Evolutionary conservation across 1,140 invertebrate species (phyloP).

Genomic region (Micrasema minimum): DNA sequence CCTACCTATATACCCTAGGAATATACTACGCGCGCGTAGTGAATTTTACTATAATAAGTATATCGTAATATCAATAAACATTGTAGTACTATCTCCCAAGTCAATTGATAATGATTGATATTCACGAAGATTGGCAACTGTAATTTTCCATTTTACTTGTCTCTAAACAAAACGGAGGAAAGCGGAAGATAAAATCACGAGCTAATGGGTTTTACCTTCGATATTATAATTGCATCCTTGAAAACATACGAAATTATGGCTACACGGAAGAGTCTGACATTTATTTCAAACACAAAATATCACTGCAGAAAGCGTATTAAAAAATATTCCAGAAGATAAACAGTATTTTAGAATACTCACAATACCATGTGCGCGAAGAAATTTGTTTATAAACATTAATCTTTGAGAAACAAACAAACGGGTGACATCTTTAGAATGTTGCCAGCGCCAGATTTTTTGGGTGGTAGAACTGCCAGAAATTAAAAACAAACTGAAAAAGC

Average conservation of each 20-base stretch:
- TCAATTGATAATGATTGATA: neutral
- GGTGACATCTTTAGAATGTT: constrained; percentile 41
- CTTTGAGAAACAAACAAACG: constrained; percentile 43
- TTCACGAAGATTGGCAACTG: neutral
- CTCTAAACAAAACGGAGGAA: too few species aligned
- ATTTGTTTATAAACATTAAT: constrained; percentile 41
- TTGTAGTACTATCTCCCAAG: too few species aligned
- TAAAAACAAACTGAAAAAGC: too few species aligned
- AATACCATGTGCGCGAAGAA: constrained; percentile 15
- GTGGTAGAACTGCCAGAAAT: neutral
- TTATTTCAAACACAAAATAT: neutral
- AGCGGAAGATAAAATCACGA: neutral
- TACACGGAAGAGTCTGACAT: constrained; percentile 36
- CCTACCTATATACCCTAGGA: too few species aligned
- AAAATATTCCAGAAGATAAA: neutral
- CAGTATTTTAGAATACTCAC: constrained; percentile 28
- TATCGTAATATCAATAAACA: too few species aligned
- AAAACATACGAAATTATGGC: constrained; percentile 39
- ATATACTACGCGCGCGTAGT: too few species aligned
- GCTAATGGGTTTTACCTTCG: neutral
- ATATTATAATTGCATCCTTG: constrained; percentile 44
- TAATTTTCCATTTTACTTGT: neutral
- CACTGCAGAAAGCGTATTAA: neutral
- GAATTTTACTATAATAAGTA: neutral
- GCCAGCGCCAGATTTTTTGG: neutral